These are phyloP conservation scores for Triplophysa bombifrons DNA, from an alignment of 2,797 vertebrate species.

Conservation along the genomic window DNA sequence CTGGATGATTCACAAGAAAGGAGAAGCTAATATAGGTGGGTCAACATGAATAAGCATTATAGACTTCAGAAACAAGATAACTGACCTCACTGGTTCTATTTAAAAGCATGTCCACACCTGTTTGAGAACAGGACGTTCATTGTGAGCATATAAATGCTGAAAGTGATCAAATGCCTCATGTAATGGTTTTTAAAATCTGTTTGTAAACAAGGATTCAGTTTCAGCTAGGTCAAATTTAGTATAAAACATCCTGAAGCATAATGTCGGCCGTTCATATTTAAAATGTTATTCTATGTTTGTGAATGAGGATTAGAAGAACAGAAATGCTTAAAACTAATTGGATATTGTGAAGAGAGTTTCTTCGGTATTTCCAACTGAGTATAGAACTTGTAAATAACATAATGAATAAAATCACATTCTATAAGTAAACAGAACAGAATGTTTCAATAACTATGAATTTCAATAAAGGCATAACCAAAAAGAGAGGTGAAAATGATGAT, in stretches of 20 bases:
- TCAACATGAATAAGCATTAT: background rate
- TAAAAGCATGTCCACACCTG: background rate
- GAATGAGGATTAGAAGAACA: too few species aligned
- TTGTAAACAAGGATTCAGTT: slow-evolving; percentile 34
- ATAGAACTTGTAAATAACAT: background rate
- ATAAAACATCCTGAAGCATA: background rate
- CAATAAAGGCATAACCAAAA: background rate
- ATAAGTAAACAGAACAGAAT: background rate
- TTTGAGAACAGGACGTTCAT: slow-evolving; percentile 8
- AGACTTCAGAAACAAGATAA: slow-evolving; percentile 24
- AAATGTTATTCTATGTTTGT: too few species aligned
- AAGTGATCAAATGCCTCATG: background rate
- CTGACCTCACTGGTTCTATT: background rate
- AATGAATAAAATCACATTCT: too few species aligned
- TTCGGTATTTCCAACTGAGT: background rate
- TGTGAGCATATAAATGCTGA: background rate
- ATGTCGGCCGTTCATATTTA: background rate
- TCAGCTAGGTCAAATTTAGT: background rate
- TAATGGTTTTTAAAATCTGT: slow-evolving; percentile 13
- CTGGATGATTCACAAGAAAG: background rate
- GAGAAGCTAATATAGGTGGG: background rate
- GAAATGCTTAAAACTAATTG: too few species aligned
- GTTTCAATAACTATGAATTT: background rate
- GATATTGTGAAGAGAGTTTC: background rate
- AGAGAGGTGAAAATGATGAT: background rate